Base-by-base conservation (phyloP, 2,888 invertebrate species). In the Lasius fuliginosus region DNA sequence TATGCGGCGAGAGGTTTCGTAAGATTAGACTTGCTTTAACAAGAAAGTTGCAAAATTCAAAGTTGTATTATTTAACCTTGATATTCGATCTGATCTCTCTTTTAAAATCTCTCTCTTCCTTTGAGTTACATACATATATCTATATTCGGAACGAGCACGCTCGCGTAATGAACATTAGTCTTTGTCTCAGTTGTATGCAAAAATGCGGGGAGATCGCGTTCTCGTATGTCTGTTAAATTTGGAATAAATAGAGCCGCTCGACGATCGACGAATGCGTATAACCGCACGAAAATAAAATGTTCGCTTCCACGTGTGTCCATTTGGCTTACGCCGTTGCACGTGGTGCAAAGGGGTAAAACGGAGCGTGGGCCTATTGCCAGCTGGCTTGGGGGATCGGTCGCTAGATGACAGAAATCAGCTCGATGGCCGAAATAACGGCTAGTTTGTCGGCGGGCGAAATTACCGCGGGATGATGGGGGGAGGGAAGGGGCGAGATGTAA, bases 211-310 rank as follows among this genome's bases (percentile, higher is more conserved):
- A 64, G 11, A 3, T 15, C 33, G 40, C 11, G n/a, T 60, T 60
- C 5, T 12, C n/a, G 23, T 23, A 42, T 4, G 18, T 76, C 23
- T 15, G 11, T 42, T 42, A 65, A 23, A 42, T 65, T 68, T 68
- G 33, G 23, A 15, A 75, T 49, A 27, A 60, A 60, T 74, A n/a
- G 23, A 23, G 12, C 27, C 9, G 53, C 12, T 46, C 33, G 15
- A 23, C 15, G 42, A 40, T 30, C 27, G 36, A 11, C 33, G 33
- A 71, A 40, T 12, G 15, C 33, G 8, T 74, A n/a, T 1, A 58
- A 58, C 60, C n/a, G 46, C 74, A 60, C 74, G 42, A 73, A 79
- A 73, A 79, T 79, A 79, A 77, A 75, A 67, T 56, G 4, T n/a
- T 23, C 15, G n/a, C 30, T 65, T 77, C 40, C 67, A 12, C 77